Evolutionary conservation across 2,113 vertebrate species (phyloP).

Genomic region (Suncus etruscus): DNA sequence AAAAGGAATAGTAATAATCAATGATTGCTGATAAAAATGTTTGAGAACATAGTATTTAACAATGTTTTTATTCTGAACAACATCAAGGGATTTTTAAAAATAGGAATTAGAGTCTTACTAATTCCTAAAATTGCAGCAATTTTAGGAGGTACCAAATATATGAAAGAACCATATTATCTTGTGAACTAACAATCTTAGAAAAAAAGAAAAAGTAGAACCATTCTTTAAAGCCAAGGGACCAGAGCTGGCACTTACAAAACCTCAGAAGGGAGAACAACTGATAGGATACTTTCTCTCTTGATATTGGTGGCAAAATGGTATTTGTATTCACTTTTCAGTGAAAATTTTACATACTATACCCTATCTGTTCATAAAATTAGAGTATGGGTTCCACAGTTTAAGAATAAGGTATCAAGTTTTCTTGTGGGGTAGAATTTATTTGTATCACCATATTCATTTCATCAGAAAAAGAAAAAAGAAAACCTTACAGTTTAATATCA

Average conservation of each 20-base stretch:
- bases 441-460: not conserved
- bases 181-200: not conserved
- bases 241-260: rapidly evolving
- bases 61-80: not conserved
- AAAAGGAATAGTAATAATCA: not conserved
- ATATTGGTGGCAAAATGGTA: not conserved
- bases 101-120: not conserved
- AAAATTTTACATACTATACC: not conserved
- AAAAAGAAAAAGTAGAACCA: not conserved
- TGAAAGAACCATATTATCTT: not conserved
- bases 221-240: not conserved
- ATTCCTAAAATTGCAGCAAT: not conserved
- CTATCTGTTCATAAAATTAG: not conserved
- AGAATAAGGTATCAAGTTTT: not conserved
- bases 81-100: not conserved
- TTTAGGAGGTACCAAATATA: not conserved
- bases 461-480: not conserved
- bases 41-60: not conserved
- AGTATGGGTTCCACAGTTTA: not conserved
- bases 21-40: not conserved
- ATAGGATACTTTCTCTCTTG: not conserved
- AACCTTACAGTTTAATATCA: not conserved
- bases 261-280: not conserved
- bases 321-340: not conserved
- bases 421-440: not conserved